Percentiles rank a stretch among this genome's conserved stretches.
Conservation (phyloP, 1,140 invertebrate genomes). For the Drosophila insularis region DNA sequence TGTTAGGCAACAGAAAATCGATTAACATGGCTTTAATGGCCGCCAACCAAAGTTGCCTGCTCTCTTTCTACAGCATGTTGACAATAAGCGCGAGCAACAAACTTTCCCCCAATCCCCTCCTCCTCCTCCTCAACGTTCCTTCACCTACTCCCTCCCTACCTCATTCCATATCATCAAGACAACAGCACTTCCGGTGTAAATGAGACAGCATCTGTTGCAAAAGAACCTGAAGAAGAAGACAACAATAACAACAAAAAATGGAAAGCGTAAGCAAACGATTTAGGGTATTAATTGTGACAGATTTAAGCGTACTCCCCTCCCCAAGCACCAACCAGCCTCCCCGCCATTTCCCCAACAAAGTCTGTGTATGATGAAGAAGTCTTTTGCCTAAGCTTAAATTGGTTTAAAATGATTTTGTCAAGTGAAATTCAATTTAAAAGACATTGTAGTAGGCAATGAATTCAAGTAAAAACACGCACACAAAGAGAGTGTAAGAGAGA, state of each 20-base stretch:
- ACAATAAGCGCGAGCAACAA: conserved; percentile 31
- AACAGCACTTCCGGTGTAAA: conserved; percentile 48
- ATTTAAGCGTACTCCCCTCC: conserved; percentile 48
- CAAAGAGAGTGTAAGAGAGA: neutral
- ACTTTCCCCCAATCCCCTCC: conserved; percentile 16
- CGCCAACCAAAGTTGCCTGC: conserved; percentile 15
- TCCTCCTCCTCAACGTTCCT: neutral
- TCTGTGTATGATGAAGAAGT: conserved; percentile 13
- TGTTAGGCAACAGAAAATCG: conserved; percentile 71
- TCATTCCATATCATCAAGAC: neutral
- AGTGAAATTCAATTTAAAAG: conserved; percentile 38
- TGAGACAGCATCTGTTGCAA: conserved; percentile 26
- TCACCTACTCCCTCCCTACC: neutral
- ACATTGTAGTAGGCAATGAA: conserved; percentile 12
- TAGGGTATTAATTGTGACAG: conserved; percentile 73
- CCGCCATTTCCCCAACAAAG: neutral
- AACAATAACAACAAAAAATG: neutral
- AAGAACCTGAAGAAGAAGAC: conserved; percentile 27
- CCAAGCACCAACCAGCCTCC: neutral
- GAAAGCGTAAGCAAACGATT: conserved; percentile 35
- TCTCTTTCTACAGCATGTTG: conserved; percentile 42
- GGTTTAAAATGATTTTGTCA: conserved; percentile 9
- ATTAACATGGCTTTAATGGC: conserved; percentile 73
- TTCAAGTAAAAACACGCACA: conserved; percentile 19
- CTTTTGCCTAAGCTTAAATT: conserved; percentile 29